These are phyloP conservation scores for Cryptus armator DNA, from an alignment of 2,888 invertebrate genomes.

Conservation along the genomic window DNA sequence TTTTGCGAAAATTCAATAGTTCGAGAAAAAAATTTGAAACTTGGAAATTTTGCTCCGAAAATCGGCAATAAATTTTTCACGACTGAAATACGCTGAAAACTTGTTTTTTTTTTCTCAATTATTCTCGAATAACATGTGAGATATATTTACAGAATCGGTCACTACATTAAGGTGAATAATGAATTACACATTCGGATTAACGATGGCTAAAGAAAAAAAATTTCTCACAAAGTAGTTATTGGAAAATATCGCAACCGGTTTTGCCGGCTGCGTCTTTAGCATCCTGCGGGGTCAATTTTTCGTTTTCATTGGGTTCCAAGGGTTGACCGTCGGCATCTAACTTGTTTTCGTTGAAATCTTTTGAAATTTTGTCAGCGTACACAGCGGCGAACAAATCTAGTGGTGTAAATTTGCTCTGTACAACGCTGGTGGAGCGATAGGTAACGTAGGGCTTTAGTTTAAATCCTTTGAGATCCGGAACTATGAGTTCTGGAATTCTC, in stretches of 20 bases:
- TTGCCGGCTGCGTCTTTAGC: conserved; percentile 90
- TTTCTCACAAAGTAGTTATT: neutral
- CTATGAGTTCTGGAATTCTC: conserved; percentile 96
- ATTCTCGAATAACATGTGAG: conserved; percentile 25
- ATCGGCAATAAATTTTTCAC: conserved; percentile 3
- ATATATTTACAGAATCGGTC: conserved; percentile 57
- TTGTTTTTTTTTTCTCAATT: neutral
- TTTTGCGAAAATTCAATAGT: no score
- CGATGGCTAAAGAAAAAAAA: neutral
- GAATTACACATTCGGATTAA: conserved; percentile 36
- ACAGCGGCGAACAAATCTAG: conserved; percentile 93
- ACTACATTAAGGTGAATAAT: conserved; percentile 55
- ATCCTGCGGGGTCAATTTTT: conserved; percentile 90
- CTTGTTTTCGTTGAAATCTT: conserved; percentile 91
- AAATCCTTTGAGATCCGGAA: conserved; percentile 94
- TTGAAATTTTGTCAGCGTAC: conserved; percentile 92
- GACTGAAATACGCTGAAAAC: conserved; percentile 26
- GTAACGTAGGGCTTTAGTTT: conserved; percentile 97
- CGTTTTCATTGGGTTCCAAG: conserved; percentile 90
- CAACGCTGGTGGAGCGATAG: conserved; percentile 90
- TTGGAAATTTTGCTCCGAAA: neutral
- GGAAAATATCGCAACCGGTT: conserved; percentile 92
- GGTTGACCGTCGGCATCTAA: conserved; percentile 90
- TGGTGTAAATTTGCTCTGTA: conserved; percentile 93
- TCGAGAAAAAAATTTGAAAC: no score